Evolutionary conservation across 2,888 invertebrate genomes (phyloP), one percentile per base, ranked within the genome.

Genomic region (Podabrus alpinus): DNA sequence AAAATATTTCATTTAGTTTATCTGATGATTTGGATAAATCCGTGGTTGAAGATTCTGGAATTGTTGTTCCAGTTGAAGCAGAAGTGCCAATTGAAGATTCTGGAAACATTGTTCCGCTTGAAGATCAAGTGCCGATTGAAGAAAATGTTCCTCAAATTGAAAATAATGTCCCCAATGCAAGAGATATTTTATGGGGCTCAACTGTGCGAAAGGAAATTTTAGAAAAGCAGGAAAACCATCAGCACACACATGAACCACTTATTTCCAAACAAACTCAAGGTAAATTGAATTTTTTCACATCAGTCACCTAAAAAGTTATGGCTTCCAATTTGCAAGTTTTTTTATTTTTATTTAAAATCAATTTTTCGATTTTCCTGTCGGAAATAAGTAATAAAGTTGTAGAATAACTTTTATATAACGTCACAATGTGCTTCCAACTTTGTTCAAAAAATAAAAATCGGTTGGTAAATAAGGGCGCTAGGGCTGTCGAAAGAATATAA

Each of bases 181-280:
- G 73, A 69, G 69, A 66, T 73, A 73, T 73, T 66, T 69, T 73
- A 29, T 73, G 73, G 73, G 71, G 69, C 9, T 69, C 71, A 13
- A 60, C 72, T 15, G 72, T 72, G 66, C 19, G 71, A 59, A 72
- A 66, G 15, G 72, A 75, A 62, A 21, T 66, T 17, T 70, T 67
- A 59, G 62, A 70, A 10, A 62, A 67, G 21, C 59, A 61, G 66
- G 72, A 60, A 21, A 66, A 71, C n/a, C 76, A 76, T 21, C 69
- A 61, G 10, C 76, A 76, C 24, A 71, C 69, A 69, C 61, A 69
- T 29, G 69, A 72, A 13, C 15, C 62, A n/a, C 59, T 75, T 15
- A 10, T 75, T 11, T 75, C 75, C 15, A 66, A 62, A 25, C 67
- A 66, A 15, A 24, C 61, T 29, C 3, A 17, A 17, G 75, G 75